Percentiles rank a stretch among this genome's conserved stretches.
phyloP scores from a whole-genome alignment of 64 coral and sea anemone genomes.

The Actinia tenebrosa region DNA sequence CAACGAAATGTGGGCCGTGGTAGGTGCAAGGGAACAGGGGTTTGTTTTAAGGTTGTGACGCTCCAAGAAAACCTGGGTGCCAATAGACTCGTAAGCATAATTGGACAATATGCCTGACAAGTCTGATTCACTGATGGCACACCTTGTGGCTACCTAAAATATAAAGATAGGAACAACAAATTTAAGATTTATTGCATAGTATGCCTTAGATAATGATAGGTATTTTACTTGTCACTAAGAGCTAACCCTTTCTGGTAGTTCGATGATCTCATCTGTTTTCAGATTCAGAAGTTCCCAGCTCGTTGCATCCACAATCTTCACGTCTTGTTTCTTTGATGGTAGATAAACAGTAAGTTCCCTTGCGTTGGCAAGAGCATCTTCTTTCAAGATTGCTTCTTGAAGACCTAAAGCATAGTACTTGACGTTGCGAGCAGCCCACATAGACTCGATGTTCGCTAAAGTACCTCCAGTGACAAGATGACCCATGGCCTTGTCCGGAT shows the following conservation, averaged over 20 bases:
- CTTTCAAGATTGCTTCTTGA: conserved; percentile 51
- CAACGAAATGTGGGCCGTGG: conserved; percentile 68
- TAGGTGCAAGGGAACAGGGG: conserved; percentile 66
- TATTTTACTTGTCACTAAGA: too few species aligned
- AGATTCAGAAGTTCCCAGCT: conserved; percentile 75
- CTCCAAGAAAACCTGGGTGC: conserved; percentile 44
- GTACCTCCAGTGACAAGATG: conserved; percentile 48
- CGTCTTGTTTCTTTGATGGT: conserved; percentile 34
- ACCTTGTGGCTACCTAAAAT: conserved; percentile 12
- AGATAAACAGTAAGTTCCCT: conserved; percentile 43
- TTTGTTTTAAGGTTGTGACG: conserved; percentile 47
- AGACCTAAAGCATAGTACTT: conserved; percentile 63
- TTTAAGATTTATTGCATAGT: too few species aligned
- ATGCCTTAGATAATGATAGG: too few species aligned
- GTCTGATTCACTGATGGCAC: conserved; percentile 17
- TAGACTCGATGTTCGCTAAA: conserved; percentile 71
- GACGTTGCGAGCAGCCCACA: conserved; percentile 68
- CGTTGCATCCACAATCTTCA: conserved; percentile 22
- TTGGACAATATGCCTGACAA: conserved; percentile 53
- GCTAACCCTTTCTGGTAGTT: conserved; percentile 44
- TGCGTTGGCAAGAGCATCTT: conserved; percentile 27
- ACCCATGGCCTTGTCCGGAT: conserved; percentile 42
- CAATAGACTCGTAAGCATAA: conserved; percentile 59
- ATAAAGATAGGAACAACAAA: background rate
- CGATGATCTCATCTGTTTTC: conserved; percentile 50